Conservation (phyloP, 2,888 invertebrate genomes). For the Autographa pulchrina region DNA sequence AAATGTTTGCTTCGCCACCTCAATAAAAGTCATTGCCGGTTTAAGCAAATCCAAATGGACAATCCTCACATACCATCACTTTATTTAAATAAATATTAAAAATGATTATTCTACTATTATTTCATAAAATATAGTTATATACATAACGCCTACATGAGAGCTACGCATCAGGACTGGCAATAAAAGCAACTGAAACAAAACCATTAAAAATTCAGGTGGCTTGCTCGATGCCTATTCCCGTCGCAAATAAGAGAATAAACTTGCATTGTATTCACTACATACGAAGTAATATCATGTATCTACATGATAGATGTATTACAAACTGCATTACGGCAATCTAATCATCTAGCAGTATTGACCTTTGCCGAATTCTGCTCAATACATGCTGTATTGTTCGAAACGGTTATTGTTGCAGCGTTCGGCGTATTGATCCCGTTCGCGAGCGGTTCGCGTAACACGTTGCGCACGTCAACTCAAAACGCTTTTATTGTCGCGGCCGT, state of each 20-base stretch:
- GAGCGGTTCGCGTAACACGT: too few relatives aligned
- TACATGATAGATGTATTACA: not conserved
- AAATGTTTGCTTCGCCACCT: not conserved
- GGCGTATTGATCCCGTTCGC: too few relatives aligned
- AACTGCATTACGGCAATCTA: too few relatives aligned
- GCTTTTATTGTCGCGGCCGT: not conserved
- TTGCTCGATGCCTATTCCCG: constrained; percentile 23
- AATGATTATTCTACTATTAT: not conserved
- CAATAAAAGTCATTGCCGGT: not conserved
- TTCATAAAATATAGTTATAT: not conserved
- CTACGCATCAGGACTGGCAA: not conserved
- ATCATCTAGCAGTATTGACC: not conserved
- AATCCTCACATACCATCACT: too few relatives aligned
- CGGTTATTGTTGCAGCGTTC: not conserved
- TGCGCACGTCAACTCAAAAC: too few relatives aligned
- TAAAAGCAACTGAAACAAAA: constrained; percentile 25
- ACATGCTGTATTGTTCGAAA: not conserved
- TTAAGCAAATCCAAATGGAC: too few relatives aligned
- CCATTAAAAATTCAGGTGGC: constrained; percentile 33
- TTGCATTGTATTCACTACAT: not conserved
- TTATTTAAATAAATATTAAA: not conserved
- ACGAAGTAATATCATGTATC: not conserved
- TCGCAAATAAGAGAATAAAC: constrained; percentile 10
- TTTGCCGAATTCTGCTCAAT: not conserved
- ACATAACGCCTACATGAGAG: not conserved